Percentiles rank a stretch among this genome's conserved stretches.
phyloP scores from a whole-genome alignment of 2,888 invertebrate genomes.

The Notodonta dromedarius region DNA sequence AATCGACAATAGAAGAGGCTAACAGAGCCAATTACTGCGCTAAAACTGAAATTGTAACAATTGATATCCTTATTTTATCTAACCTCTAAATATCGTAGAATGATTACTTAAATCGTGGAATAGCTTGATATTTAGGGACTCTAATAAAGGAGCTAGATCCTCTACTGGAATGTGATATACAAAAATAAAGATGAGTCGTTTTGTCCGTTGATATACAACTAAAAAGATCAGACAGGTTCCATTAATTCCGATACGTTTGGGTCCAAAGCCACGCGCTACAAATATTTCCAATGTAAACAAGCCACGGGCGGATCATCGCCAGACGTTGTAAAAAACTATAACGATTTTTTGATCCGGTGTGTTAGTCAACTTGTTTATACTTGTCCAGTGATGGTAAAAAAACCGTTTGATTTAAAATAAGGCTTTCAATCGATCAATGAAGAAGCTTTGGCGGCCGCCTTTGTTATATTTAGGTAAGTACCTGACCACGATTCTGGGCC shows the following conservation, averaged over 20 bases:
- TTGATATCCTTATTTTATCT: no score
- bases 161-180: not conserved
- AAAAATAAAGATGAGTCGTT: not conserved
- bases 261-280: conserved; percentile 27
- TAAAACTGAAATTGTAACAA: no score
- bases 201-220: conserved; percentile 17
- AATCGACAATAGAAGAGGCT: no score
- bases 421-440: no score
- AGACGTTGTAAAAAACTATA: conserved; percentile 32
- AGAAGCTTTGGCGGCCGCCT: no score
- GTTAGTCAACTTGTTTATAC: conserved; percentile 13
- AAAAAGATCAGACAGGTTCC: conserved; percentile 26
- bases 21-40: no score
- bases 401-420: not conserved
- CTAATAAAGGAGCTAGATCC: no score
- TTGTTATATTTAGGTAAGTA: no score
- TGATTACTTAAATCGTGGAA: no score
- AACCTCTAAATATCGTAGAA: no score
- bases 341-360: conserved; percentile 38
- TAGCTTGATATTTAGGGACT: no score
- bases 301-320: conserved; percentile 9
- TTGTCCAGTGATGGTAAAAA: not conserved
- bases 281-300: conserved; percentile 46
- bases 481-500: no score
- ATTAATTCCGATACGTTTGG: conserved; percentile 28